Evolutionary conservation across 1,140 invertebrate genomes (phyloP).

Genomic region (Pseudoatta argentina): DNA sequence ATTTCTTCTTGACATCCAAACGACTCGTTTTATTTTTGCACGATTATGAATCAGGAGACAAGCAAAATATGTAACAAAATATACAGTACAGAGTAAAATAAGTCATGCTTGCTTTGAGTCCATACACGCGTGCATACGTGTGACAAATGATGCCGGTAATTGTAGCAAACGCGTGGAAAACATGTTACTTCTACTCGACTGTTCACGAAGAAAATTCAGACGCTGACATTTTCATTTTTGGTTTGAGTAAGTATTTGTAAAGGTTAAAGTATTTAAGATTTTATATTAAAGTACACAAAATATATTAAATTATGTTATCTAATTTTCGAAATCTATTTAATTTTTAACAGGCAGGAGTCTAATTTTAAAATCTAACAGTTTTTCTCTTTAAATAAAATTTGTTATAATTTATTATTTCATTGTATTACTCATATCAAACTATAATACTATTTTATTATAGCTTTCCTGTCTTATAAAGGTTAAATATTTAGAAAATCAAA

Average conservation of each 20-base stretch:
- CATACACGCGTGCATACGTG: background rate
- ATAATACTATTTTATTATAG: too few species aligned
- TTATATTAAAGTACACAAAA: background rate
- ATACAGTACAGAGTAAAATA: conserved; percentile 20
- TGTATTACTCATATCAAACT: too few species aligned
- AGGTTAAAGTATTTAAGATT: background rate
- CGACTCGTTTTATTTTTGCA: background rate
- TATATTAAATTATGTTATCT: background rate
- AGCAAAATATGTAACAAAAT: conserved; percentile 21
- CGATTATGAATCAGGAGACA: background rate
- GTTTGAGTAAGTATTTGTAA: background rate
- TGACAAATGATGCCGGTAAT: conserved; percentile 30
- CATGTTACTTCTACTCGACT: conserved; percentile 1
- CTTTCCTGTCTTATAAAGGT: too few species aligned
- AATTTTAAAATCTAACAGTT: too few species aligned
- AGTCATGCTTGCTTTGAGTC: conserved; percentile 19
- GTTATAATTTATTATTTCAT: too few species aligned
- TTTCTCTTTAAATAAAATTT: too few species aligned
- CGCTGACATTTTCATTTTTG: conserved; percentile 12
- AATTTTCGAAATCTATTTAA: background rate
- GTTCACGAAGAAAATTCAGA: conserved; percentile 8
- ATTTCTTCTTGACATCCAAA: conserved; percentile 31
- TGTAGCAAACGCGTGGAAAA: conserved; percentile 34
- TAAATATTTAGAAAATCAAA: background rate
- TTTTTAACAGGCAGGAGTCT: too few species aligned